phyloP scores from a whole-genome alignment of 2,797 vertebrate species.

The Clarias pachynema region DNA sequence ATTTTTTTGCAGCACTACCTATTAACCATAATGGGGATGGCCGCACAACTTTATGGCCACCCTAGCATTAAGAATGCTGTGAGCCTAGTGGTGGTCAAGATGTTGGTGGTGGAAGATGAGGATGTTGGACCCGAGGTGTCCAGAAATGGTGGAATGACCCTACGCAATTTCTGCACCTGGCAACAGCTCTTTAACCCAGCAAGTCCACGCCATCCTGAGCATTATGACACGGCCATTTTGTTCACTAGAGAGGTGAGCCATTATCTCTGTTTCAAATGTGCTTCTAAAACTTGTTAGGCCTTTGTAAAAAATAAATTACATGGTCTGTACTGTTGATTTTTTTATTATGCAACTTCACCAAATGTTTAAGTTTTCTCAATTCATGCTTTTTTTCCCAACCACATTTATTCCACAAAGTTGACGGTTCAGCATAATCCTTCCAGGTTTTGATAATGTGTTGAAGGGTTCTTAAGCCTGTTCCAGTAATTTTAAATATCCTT shows the following conservation, averaged over 20 bases:
- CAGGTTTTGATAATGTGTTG: too few relatives aligned
- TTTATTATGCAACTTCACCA: too few relatives aligned
- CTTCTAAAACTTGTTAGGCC: background rate
- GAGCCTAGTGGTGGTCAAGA: conserved; percentile 89
- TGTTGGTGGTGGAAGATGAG: conserved; percentile 87
- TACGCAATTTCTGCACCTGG: conserved; percentile 95
- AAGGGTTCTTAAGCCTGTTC: too few relatives aligned
- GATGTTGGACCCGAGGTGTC: conserved; percentile 83
- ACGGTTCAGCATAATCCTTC: too few relatives aligned
- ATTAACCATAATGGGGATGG: conserved; percentile 89
- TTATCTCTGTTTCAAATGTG: background rate
- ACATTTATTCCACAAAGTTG: too few relatives aligned
- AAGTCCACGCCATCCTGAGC: conserved; percentile 89
- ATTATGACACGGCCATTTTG: conserved; percentile 92
- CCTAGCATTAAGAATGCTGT: conserved; percentile 92
- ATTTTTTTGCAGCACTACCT: conserved; percentile 81
- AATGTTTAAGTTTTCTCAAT: too few relatives aligned
- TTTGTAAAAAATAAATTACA: background rate
- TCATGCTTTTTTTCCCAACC: too few relatives aligned
- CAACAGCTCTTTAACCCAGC: conserved; percentile 88
- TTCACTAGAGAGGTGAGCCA: conserved; percentile 89
- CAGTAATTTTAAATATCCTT: too few relatives aligned
- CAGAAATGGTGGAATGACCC: conserved; percentile 85
- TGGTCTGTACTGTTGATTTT: too few relatives aligned
- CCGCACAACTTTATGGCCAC: conserved; percentile 88